Evolutionary conservation across 2,888 invertebrate species (phyloP), one percentile per base, ranked within the genome.

Genomic region (Baronia brevicornis): DNA sequence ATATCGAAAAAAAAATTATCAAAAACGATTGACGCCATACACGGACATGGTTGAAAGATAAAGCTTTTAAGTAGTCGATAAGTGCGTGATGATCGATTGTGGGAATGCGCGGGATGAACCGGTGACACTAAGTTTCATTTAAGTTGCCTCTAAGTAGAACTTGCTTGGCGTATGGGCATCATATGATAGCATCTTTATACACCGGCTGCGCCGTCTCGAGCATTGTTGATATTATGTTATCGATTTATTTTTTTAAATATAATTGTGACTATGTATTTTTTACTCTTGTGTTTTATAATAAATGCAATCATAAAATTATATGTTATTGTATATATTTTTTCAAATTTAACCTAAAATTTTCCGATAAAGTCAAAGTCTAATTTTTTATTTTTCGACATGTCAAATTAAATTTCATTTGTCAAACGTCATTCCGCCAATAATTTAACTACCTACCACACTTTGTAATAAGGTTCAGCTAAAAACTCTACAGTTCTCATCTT

Each of bases 41-140:
- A 70, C 60, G 67, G 70, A 73, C 60, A 68, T 32, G 28, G 54
- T 44, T 44, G 29, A 44, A 51, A 74, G 79, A 79, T 80, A 80
- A 72, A 61, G 60, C 75, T 78, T 73, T 80, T 80, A 78, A 68
- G 63, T 65, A 54, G 25, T 32, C 67, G 80, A 80, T 82, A 80
- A 74, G 61, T 54, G 39, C 46, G 48, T 57, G 60, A 60, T 84
- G 82, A 84, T 84, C 74, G 82, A 84, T 82, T 68, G 80, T 84
- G 82, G 75, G 82, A 84, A 78, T 58, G 53, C 44, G 39, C 36
- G 54, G 58, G 66, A 59, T 59, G 60, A 54, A 48, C 46, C 51
- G 77, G 70, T 72, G 80, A 80, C 82, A 80, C 74, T 74, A 73
- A 77, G 73, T 71, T 69, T 73, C 70, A 64, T 75, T 74, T 69